Percentiles rank a stretch among this genome's conserved stretches.
Evolutionary conservation across 2,113 vertebrate genomes (phyloP).

Genomic region (Callospermophilus lateralis): DNA sequence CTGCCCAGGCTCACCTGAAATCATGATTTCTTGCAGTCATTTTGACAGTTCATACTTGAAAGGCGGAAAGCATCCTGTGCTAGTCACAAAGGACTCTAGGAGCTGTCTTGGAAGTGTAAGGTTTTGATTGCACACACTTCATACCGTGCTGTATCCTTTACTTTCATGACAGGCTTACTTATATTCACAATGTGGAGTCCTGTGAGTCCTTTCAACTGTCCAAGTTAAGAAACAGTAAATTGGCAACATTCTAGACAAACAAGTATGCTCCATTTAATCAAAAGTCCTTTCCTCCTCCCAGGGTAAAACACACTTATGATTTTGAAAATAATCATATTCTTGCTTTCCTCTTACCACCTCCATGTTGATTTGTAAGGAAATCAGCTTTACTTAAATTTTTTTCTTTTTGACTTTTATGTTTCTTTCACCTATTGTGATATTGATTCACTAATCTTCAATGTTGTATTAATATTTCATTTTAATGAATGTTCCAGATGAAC

Average conservation of each 20-base stretch:
- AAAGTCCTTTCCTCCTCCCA: neutral
- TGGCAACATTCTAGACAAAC: neutral
- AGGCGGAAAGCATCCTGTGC: neutral
- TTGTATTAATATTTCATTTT: conserved; percentile 15
- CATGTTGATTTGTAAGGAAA: neutral
- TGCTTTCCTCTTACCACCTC: neutral
- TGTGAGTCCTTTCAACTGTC: neutral
- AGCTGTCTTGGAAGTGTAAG: neutral
- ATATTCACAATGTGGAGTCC: neutral
- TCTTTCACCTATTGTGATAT: neutral
- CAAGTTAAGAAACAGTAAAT: neutral
- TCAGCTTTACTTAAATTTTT: neutral
- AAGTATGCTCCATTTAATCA: neutral
- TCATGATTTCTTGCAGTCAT: neutral
- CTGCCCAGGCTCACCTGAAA: neutral
- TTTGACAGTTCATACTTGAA: neutral
- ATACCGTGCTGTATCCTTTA: neutral
- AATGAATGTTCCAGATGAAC: neutral
- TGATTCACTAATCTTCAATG: neutral
- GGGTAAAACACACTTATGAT: neutral
- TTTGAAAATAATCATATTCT: neutral
- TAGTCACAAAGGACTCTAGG: neutral
- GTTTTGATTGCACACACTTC: neutral
- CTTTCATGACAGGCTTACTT: neutral
- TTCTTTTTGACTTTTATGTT: neutral